Conservation (phyloP, 2,113 vertebrate species). For the Rhinolophus ferrumequinum region DNA sequence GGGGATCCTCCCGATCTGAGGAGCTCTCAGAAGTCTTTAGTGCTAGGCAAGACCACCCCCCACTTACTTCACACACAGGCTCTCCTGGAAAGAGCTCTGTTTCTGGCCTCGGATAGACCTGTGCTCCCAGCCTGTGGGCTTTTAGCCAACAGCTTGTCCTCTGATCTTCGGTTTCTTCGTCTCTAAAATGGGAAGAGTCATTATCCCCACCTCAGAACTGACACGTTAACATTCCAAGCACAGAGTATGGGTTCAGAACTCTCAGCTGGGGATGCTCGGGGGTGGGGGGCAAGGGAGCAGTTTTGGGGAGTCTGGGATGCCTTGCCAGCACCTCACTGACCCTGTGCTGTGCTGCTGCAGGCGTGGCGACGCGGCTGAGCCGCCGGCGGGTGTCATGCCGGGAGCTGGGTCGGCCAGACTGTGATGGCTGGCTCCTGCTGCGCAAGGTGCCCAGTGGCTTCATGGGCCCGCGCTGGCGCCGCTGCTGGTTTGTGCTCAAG, state of each 20-base stretch:
- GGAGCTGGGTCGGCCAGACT: conserved; percentile 92
- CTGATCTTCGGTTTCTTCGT: not conserved
- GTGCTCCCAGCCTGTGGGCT: not conserved
- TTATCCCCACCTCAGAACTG: not conserved
- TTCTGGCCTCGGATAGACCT: not conserved
- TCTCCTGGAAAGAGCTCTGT: not conserved
- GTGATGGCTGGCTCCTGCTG: conserved; percentile 96
- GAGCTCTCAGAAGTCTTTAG: not conserved
- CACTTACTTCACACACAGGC: too few relatives aligned
- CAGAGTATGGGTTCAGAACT: not conserved
- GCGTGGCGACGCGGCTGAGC: conserved; percentile 89
- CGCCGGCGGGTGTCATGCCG: conserved; percentile 95
- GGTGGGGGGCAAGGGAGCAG: accelerated
- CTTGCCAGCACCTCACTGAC: not conserved
- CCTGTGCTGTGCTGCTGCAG: conserved; percentile 45
- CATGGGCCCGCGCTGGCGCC: conserved; percentile 97
- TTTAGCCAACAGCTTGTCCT: not conserved
- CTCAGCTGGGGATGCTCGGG: not conserved
- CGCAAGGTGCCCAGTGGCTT: conserved; percentile 92
- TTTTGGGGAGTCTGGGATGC: not conserved
- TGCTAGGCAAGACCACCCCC: not conserved
- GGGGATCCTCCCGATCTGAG: not conserved
- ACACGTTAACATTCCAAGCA: not conserved
- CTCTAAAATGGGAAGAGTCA: not conserved
- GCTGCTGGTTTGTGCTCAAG: conserved; percentile 96